A percentile compares a stretch with the other conserved stretches of the same genome.
Conservation (phyloP, 1,140 invertebrate species). For the Heterodera schachtii region DNA sequence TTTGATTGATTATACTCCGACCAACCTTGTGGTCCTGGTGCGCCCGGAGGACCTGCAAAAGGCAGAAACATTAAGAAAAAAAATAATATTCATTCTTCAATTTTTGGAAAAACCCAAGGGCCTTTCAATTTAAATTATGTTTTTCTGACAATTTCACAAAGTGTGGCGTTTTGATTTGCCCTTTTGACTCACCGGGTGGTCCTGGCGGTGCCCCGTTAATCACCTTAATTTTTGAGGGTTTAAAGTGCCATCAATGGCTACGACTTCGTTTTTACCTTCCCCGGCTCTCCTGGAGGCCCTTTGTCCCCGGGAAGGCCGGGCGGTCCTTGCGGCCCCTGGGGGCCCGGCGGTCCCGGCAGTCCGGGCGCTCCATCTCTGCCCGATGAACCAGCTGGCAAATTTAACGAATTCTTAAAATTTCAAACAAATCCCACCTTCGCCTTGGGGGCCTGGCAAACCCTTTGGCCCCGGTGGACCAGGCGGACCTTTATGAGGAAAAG, state of each 20-base stretch:
- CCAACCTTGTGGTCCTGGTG: conserved; percentile 50
- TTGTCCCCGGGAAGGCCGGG: conserved; percentile 62
- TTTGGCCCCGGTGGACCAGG: conserved; percentile 61
- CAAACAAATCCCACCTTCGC: conserved; percentile 35
- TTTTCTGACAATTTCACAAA: neutral
- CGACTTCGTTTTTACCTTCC: conserved; percentile 26
- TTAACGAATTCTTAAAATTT: neutral
- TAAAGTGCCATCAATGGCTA: neutral
- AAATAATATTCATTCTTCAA: neutral
- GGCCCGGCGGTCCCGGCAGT: conserved; percentile 59
- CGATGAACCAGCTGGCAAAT: conserved; percentile 47
- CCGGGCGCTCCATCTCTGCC: conserved; percentile 62
- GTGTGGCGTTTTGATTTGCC: conserved; percentile 3
- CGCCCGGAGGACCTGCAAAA: conserved; percentile 36
- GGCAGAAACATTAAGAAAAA: neutral
- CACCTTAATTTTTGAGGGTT: conserved; percentile 32
- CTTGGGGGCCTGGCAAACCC: conserved; percentile 60
- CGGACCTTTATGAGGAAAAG: conserved; percentile 40
- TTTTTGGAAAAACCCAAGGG: too few species aligned
- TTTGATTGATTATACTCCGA: conserved; percentile 24
- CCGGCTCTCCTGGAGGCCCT: conserved; percentile 55
- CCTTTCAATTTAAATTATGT: neutral
- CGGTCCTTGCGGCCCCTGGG: conserved; percentile 61
- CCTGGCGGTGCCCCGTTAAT: conserved; percentile 65
- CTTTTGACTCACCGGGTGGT: conserved; percentile 51